phyloP scores from a whole-genome alignment of 2,888 invertebrate genomes.

The Xestoiulus laeticollis region DNA sequence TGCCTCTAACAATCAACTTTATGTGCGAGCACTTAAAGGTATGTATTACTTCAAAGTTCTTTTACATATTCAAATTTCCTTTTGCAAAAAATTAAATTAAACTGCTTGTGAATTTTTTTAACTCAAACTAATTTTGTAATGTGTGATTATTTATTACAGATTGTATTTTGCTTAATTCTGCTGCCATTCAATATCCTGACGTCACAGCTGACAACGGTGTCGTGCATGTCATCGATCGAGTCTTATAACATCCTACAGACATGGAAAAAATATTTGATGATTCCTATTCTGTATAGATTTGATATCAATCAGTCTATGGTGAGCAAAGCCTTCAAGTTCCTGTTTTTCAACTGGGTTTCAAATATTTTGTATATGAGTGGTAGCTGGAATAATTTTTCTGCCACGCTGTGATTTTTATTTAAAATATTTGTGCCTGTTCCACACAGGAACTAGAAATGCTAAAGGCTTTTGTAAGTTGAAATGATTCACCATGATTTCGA shows the following conservation, averaged over 20 bases:
- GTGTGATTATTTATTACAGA: conserved; percentile 49
- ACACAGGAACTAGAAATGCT: neutral
- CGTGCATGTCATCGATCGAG: conserved; percentile 52
- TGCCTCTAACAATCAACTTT: conserved; percentile 45
- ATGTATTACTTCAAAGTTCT: neutral
- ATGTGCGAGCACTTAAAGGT: conserved; percentile 54
- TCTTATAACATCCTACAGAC: conserved; percentile 44
- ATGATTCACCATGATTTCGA: neutral
- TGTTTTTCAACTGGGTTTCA: neutral
- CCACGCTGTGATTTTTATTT: conserved; percentile 25
- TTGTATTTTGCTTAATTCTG: conserved; percentile 53
- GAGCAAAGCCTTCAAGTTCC: neutral
- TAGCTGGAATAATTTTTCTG: conserved; percentile 16
- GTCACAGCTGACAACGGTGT: conserved; percentile 53
- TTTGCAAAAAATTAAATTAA: neutral
- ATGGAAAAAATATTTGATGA: neutral
- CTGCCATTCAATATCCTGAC: conserved; percentile 53
- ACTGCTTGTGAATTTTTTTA: neutral
- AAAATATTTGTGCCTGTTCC: neutral
- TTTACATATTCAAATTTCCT: no score
- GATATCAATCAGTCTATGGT: neutral
- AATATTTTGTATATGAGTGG: conserved; percentile 42
- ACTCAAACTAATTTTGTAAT: no score
- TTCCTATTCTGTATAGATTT: conserved; percentile 36
- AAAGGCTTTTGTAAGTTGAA: neutral